Conservation (phyloP, 2,888 invertebrate species). For the Cancer borealis region DNA sequence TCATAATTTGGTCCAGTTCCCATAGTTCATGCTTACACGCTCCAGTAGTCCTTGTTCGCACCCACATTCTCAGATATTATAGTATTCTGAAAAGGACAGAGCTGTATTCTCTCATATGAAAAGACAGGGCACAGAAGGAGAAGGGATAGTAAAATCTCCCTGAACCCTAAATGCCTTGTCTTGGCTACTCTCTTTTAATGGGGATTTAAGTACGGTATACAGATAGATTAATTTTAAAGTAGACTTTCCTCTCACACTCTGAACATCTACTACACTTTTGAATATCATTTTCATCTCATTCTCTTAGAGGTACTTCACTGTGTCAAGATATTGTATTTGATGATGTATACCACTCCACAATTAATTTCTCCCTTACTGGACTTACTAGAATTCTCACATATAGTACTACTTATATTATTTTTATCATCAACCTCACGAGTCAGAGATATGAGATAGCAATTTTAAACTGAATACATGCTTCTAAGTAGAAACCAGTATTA, state of each 20-base stretch:
- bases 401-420: not conserved
- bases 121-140: too few species aligned
- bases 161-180: too few species aligned
- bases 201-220: not conserved
- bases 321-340: not conserved
- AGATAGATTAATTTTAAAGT: not conserved
- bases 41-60: not conserved
- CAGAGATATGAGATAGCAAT: not conserved
- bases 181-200: not conserved
- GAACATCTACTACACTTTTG: not conserved
- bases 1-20: too few species aligned
- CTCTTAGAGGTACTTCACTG: not conserved
- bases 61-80: not conserved
- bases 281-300: not conserved
- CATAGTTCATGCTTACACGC: too few species aligned
- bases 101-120: too few species aligned
- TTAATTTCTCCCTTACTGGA: not conserved
- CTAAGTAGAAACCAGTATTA: not conserved
- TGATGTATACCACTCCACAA: not conserved
- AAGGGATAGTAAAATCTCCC: too few species aligned
- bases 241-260: not conserved
- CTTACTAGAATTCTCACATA: too few species aligned
- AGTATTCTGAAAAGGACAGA: too few species aligned
- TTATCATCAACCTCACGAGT: not conserved
- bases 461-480: not conserved